Percentiles rank a stretch among this genome's conserved stretches.
Conservation (phyloP, 2,888 invertebrate genomes). For the Pegoplata infirma region DNA sequence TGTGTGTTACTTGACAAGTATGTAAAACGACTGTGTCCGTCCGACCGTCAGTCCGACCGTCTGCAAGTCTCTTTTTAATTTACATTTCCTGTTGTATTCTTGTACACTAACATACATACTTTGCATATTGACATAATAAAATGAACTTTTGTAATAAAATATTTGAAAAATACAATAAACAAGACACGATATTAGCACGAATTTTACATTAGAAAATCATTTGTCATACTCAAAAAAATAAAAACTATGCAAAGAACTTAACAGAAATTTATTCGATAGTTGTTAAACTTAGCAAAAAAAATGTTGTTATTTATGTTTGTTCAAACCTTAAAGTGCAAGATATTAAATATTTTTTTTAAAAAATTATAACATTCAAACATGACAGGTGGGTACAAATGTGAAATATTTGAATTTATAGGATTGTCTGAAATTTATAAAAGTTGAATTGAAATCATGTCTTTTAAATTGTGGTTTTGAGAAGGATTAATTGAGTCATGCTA, state of each 20-base stretch:
- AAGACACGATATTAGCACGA: slow-evolving; percentile 52
- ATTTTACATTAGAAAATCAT: slow-evolving; percentile 54
- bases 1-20: not conserved
- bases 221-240: slow-evolving; percentile 51
- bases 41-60: not conserved
- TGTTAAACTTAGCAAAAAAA: slow-evolving; percentile 11
- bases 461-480: too few relatives aligned
- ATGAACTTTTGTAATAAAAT: slow-evolving; percentile 43
- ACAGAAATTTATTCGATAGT: slow-evolving; percentile 10
- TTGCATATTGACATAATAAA: slow-evolving; percentile 56
- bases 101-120: slow-evolving; percentile 15
- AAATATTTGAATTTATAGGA: not conserved
- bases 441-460: too few relatives aligned
- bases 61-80: slow-evolving; percentile 12
- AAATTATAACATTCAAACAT: slow-evolving; percentile 40
- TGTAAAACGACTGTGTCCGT: slow-evolving; percentile 1
- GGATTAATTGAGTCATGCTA: too few relatives aligned
- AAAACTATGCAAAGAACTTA: too few relatives aligned
- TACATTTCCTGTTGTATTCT: slow-evolving; percentile 57
- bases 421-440: not conserved
- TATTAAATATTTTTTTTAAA: slow-evolving; percentile 22
- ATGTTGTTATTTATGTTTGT: slow-evolving; percentile 14
- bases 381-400: slow-evolving; percentile 23
- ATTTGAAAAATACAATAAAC: slow-evolving; percentile 21
- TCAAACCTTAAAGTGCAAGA: slow-evolving; percentile 38